Base-by-base conservation (phyloP, 2,888 invertebrate genomes). In the Andrena bicolor region DNA sequence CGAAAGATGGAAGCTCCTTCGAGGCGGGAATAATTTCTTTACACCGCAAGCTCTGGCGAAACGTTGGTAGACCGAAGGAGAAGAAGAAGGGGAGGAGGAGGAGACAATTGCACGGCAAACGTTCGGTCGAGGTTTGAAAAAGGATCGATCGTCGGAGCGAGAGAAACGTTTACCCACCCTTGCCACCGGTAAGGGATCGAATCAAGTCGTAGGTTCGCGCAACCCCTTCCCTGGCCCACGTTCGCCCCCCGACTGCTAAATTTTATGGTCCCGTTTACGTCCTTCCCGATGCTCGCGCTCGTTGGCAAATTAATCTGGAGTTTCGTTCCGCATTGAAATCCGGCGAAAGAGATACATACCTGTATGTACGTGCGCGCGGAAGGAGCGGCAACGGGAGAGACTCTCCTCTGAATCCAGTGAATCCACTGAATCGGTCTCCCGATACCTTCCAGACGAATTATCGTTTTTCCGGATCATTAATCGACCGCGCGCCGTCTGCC, bases 391-490 rank as follows among this genome's bases (percentile, higher is more conserved):
- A 23, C 23, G 53, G 56, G 26, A 32, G 60, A 51, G 63, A 51
- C 41, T 48, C 41, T 60, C 61, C 68, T 71, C 26, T 6, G 71
- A 66, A 41, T 41, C 41, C 41, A 16, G 41, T 5, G 41, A 41
- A 41, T 41, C 41, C 41, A 41, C 41, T 41, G 41, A 41, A 71
- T 66, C 64, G 75, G 75, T 70, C 76, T 32, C n/a, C 66, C 76
- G 75, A 70, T 72, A 69, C 74, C 80, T 80, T 64, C 80, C 61
- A 85, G 85, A 86, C 76, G 86, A 83, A 83, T 83, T 85, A 85
- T 85, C 82, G 86, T 83, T 86, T 82, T 87, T 83, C 84, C 87
- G 86, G 82, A 84, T 88, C 87, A 88, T 88, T 89, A 88, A 85
- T 86, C 82, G 74, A 61, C 75, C 73, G 61, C 41, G 63, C n/a